phyloP scores from a whole-genome alignment of 37 sponge, comb jelly and placozoan species.

The Mnemiopsis leidyi region DNA sequence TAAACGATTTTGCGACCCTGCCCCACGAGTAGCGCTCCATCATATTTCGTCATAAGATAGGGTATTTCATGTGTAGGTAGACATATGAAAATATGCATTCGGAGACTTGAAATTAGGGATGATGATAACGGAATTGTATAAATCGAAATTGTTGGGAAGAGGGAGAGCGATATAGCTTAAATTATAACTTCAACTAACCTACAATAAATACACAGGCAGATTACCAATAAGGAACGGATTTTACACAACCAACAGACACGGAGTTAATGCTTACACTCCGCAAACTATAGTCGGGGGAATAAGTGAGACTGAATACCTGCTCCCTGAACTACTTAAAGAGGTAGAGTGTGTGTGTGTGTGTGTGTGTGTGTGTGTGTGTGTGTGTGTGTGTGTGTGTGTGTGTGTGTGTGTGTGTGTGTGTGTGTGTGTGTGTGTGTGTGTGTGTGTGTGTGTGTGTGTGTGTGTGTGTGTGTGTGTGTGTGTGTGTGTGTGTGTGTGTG shows the following conservation, averaged over 20 bases:
- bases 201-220: constrained; percentile 64
- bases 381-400: background rate
- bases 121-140: too few species aligned
- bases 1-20: too few species aligned
- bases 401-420: background rate
- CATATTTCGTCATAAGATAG: too few species aligned
- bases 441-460: background rate
- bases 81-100: too few species aligned
- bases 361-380: background rate
- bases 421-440: background rate
- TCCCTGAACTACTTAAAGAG: constrained; percentile 75
- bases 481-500: background rate
- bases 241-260: constrained; percentile 84
- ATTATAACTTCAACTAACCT: too few species aligned
- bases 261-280: constrained; percentile 72
- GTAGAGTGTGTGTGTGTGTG: background rate
- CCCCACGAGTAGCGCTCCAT: too few species aligned
- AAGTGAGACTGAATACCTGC: constrained; percentile 73
- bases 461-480: background rate
- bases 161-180: too few species aligned
- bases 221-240: constrained; percentile 86
- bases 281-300: constrained; percentile 81
- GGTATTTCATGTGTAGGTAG: too few species aligned
- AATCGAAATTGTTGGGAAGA: too few species aligned
- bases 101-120: too few species aligned